phyloP scores from a whole-genome alignment of 1,140 invertebrate genomes.

The Chionoecetes opilio region DNA sequence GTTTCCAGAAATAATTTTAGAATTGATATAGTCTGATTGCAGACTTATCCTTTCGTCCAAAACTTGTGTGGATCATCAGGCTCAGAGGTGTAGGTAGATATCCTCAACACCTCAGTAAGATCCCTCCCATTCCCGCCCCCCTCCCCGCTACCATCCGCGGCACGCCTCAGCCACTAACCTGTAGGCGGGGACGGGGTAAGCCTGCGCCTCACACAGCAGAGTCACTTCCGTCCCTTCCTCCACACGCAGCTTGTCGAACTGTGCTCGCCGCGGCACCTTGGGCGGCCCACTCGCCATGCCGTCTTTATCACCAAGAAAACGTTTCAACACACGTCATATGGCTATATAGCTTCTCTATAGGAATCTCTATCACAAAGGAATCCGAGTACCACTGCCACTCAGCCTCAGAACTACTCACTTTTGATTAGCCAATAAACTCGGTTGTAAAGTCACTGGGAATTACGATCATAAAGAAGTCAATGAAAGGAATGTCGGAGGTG shows the following conservation, averaged over 20 bases:
- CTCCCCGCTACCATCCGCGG: too few relatives aligned
- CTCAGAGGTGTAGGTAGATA: too few relatives aligned
- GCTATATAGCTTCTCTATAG: too few relatives aligned
- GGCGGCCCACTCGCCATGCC: slow-evolving; percentile 65
- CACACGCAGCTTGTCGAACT: slow-evolving; percentile 60
- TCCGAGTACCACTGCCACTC: neutral
- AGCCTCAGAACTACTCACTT: neutral
- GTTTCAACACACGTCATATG: neutral
- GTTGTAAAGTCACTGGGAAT: too few relatives aligned
- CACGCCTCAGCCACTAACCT: slow-evolving; percentile 67
- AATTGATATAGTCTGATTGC: neutral
- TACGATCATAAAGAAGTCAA: too few relatives aligned
- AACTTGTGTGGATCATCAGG: neutral
- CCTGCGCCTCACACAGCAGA: slow-evolving; percentile 68
- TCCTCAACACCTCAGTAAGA: too few relatives aligned
- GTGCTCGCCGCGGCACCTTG: slow-evolving; percentile 65
- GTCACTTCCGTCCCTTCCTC: slow-evolving; percentile 13
- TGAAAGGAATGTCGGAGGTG: neutral
- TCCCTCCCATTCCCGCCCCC: neutral
- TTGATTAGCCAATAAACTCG: too few relatives aligned
- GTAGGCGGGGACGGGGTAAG: slow-evolving; percentile 59
- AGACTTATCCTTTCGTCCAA: neutral
- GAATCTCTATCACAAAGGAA: slow-evolving; percentile 19
- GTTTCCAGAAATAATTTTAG: neutral
- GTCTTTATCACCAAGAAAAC: slow-evolving; percentile 38